phyloP scores from a whole-genome alignment of 1,140 invertebrate genomes.

The Drepana arcuata region DNA sequence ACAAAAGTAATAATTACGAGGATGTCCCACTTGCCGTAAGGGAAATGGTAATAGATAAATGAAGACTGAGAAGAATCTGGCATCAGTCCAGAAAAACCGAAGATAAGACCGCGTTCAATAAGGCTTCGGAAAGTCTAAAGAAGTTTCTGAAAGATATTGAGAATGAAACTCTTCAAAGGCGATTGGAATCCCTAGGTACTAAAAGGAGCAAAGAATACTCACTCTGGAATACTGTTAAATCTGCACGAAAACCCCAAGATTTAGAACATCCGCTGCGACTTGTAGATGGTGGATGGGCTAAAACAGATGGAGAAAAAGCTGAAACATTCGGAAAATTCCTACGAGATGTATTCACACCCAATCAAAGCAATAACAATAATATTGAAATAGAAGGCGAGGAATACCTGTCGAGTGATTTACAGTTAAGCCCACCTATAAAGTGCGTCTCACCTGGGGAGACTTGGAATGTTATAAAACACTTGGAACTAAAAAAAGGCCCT shows the following conservation, averaged over 20 bases:
- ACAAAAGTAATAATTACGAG: background rate
- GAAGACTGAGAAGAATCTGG: constrained; percentile 9
- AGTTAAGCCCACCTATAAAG: constrained; percentile 4
- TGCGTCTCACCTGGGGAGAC: constrained; percentile 7
- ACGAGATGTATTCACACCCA: constrained; percentile 5
- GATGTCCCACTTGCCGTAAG: constrained; percentile 4
- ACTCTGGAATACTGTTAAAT: constrained; percentile 5
- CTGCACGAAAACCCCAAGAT: constrained; percentile 1
- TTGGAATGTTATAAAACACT: background rate
- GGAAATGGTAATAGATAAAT: constrained; percentile 6
- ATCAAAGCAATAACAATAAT: background rate
- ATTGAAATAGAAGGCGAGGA: background rate
- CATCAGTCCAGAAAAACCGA: background rate
- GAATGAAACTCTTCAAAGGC: background rate
- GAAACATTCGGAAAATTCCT: constrained; percentile 7
- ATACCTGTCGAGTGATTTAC: constrained; percentile 2
- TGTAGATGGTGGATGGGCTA: background rate
- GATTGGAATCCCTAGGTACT: background rate
- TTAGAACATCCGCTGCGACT: background rate
- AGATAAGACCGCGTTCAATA: constrained; percentile 7
- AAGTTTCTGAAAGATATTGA: background rate
- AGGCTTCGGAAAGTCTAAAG: background rate
- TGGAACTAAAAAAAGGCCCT: constrained; percentile 5
- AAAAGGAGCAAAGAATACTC: background rate
- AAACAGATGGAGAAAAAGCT: constrained; percentile 4